A percentile compares a stretch with the other conserved stretches of the same genome.
These are phyloP conservation scores for Lipotes vexillifer DNA, from an alignment of 2,113 vertebrate genomes.

Conservation along the genomic window DNA sequence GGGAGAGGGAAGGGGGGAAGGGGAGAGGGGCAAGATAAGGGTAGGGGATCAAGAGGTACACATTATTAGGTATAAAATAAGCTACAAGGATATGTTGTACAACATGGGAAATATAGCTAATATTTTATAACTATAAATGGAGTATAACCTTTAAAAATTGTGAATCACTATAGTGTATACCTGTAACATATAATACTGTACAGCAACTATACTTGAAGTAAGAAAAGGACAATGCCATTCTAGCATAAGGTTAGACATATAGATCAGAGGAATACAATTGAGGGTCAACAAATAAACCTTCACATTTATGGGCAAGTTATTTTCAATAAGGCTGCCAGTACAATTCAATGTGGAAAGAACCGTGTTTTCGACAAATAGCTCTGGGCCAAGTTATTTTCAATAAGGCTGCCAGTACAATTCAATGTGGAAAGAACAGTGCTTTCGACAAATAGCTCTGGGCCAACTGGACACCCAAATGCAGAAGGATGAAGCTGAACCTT, in stretches of 20 bases:
- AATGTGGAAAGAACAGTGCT: neutral
- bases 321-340: neutral
- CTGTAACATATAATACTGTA: neutral
- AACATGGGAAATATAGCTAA: neutral
- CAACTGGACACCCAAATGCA: neutral
- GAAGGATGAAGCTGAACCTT: neutral
- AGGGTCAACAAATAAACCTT: neutral
- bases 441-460: neutral
- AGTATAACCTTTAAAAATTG: neutral
- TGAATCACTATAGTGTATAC: neutral
- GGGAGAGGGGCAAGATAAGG: too few relatives aligned
- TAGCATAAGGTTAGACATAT: neutral
- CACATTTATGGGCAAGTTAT: neutral
- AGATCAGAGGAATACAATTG: neutral
- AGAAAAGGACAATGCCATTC: neutral
- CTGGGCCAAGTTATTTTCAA: neutral
- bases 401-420: neutral
- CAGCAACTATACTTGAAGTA: neutral
- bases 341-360: neutral
- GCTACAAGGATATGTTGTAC: neutral
- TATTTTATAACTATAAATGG: neutral
- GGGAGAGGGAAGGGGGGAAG: neutral
- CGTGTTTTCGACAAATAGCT: neutral
- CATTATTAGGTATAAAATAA: neutral
- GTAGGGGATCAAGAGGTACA: neutral